A percentile compares a stretch with the other conserved stretches of the same genome.
Evolutionary conservation across 2,888 invertebrate genomes (phyloP).

Genomic region (Sinhomidia bicolor): DNA sequence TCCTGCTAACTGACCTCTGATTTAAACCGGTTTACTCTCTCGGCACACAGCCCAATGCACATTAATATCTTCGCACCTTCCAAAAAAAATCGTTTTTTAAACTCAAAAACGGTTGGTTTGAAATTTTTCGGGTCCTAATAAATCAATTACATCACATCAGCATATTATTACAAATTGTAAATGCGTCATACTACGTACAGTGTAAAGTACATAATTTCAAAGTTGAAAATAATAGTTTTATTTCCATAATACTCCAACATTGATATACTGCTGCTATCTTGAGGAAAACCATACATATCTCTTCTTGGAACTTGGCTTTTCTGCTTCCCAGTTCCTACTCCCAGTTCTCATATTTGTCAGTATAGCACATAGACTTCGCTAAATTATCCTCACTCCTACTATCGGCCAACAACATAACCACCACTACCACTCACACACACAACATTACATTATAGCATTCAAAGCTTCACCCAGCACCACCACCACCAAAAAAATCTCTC

Average conservation of each 20-base stretch:
- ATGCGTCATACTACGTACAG: background rate
- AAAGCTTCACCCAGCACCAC: background rate
- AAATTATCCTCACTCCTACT: background rate
- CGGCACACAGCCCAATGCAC: background rate
- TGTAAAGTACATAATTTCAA: background rate
- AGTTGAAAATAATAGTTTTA: background rate
- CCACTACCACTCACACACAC: too few relatives aligned
- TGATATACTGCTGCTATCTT: constrained; percentile 24
- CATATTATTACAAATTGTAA: background rate
- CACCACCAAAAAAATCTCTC: background rate
- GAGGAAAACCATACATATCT: constrained; percentile 1
- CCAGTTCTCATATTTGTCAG: background rate
- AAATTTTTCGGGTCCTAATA: background rate
- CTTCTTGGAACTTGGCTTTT: constrained; percentile 12
- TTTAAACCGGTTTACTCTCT: background rate
- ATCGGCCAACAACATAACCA: background rate
- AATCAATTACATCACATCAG: background rate
- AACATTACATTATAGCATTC: too few relatives aligned
- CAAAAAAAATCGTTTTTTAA: background rate
- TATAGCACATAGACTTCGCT: constrained; percentile 36
- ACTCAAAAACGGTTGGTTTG: background rate
- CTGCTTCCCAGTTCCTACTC: background rate
- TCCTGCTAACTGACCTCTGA: constrained; percentile 48
- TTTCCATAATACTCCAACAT: background rate
- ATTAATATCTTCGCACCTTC: too few relatives aligned